Evolutionary conservation across 2,797 vertebrate genomes (phyloP).

Genomic region (Enteromius treurensis): DNA sequence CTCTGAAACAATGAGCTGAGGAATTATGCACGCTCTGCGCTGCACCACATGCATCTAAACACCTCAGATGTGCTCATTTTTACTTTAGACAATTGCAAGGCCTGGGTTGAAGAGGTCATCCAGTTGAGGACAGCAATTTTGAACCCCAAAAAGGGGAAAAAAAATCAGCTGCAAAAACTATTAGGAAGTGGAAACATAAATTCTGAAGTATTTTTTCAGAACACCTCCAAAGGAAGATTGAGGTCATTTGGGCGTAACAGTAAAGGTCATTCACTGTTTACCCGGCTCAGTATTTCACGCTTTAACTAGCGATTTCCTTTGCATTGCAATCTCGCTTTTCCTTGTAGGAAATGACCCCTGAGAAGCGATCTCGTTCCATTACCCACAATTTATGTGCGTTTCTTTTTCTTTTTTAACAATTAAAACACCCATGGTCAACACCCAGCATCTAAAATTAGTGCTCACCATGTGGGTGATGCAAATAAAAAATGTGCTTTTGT

Average conservation of each 20-base stretch:
- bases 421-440: background rate
- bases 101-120: conserved; percentile 76
- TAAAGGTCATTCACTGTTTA: conserved; percentile 81
- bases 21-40: conserved; percentile 71
- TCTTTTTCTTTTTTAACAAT: conserved; percentile 50
- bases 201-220: conserved; percentile 74
- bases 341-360: conserved; percentile 82
- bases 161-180: conserved; percentile 83
- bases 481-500: background rate
- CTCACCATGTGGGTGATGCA: background rate
- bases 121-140: conserved; percentile 74
- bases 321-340: conserved; percentile 74
- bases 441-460: conserved; percentile 43
- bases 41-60: conserved; percentile 65
- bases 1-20: conserved; percentile 91
- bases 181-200: conserved; percentile 87
- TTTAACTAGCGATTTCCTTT: conserved; percentile 86
- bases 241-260: conserved; percentile 84
- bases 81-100: conserved; percentile 77
- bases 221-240: conserved; percentile 82
- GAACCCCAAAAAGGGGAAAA: conserved; percentile 48
- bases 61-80: conserved; percentile 73
- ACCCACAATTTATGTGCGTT: conserved; percentile 74
- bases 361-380: conserved; percentile 76
- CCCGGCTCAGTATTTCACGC: conserved; percentile 80